Conservation (phyloP, 2,888 invertebrate genomes). For the Sminthurinus aureus region DNA sequence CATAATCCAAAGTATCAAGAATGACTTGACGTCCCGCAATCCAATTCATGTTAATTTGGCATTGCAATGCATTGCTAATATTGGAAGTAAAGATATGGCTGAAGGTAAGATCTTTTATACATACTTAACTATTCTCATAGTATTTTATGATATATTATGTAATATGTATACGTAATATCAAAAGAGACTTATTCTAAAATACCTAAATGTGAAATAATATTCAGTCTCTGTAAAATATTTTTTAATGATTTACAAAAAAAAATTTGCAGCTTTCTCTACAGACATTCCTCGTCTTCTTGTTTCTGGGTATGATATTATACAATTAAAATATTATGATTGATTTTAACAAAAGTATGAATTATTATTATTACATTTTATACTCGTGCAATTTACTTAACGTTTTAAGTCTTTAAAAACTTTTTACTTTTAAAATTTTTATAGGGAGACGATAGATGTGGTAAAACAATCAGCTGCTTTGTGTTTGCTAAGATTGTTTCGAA, state of each 20-base stretch:
- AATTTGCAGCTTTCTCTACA: slow-evolving; percentile 74
- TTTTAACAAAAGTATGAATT: background rate
- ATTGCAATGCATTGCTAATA: slow-evolving; percentile 99
- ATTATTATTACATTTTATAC: no score
- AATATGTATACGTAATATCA: background rate
- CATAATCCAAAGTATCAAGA: slow-evolving; percentile 99
- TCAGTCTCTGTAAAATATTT: background rate
- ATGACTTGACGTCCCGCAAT: slow-evolving; percentile 94
- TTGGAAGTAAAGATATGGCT: slow-evolving; percentile 99
- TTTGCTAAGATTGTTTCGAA: slow-evolving; percentile 89
- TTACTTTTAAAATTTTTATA: slow-evolving; percentile 62
- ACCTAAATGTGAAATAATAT: background rate
- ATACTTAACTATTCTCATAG: background rate
- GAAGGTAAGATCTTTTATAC: slow-evolving; percentile 71
- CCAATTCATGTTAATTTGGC: slow-evolving; percentile 99
- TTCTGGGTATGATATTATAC: slow-evolving; percentile 77
- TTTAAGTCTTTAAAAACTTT: background rate
- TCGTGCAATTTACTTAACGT: no score
- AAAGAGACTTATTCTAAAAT: background rate
- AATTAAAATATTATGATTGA: background rate
- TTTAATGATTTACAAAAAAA: background rate
- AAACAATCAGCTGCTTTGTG: slow-evolving; percentile 99
- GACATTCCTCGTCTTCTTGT: slow-evolving; percentile 98
- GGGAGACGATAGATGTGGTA: slow-evolving; percentile 98
- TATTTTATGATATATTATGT: background rate